Evolutionary conservation across 2,797 vertebrate species (phyloP).

Genomic region (Psittacula echo): DNA sequence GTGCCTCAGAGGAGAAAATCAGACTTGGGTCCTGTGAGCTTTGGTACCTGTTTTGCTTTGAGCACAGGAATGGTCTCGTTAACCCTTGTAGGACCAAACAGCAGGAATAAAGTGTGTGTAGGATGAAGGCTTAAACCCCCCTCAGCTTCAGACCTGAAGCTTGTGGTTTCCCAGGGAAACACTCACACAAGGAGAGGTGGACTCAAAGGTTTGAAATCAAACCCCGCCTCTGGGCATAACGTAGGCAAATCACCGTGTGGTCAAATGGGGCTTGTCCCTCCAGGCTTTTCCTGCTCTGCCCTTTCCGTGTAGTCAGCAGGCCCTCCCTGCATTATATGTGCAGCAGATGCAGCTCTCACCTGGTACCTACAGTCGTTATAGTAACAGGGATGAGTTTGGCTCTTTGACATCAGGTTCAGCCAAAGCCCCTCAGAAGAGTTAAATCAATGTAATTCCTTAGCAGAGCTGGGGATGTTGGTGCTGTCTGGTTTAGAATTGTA

Average conservation of each 20-base stretch:
- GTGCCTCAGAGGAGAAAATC: neutral
- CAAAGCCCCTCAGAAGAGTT: neutral
- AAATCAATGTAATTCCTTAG: neutral
- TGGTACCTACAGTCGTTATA: fast-evolving
- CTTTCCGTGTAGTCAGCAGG: fast-evolving
- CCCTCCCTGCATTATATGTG: fast-evolving
- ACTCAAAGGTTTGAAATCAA: neutral
- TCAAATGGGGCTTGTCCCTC: neutral
- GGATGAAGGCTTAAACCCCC: neutral
- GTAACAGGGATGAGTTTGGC: neutral
- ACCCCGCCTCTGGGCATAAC: neutral
- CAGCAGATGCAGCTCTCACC: neutral
- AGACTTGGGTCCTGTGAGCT: neutral
- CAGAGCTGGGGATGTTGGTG: fast-evolving
- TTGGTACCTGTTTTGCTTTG: neutral
- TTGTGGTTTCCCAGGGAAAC: neutral
- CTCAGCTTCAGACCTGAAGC: neutral
- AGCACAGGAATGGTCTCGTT: neutral
- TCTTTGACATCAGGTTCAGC: neutral
- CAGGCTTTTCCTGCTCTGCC: fast-evolving
- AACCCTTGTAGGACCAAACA: neutral
- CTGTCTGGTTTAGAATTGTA: neutral
- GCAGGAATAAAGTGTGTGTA: neutral
- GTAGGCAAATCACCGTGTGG: fast-evolving
- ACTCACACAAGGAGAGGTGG: fast-evolving